Conservation (phyloP, 2,888 invertebrate species). For the Phortica okadai region DNA sequence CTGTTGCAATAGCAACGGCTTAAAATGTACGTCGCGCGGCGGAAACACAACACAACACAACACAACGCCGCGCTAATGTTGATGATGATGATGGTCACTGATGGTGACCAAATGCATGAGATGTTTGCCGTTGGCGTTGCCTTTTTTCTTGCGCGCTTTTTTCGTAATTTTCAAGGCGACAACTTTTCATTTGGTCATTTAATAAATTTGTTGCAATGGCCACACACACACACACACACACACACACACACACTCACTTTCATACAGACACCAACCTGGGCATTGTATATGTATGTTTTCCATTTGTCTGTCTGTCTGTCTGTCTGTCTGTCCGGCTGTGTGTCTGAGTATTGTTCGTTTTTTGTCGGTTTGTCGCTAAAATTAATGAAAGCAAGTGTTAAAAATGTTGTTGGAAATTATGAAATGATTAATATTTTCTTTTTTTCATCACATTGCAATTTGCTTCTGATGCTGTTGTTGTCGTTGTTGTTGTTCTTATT, state of each 20-base stretch:
- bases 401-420: not conserved
- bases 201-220: conserved; percentile 57
- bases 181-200: conserved; percentile 71
- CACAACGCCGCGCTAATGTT: not conserved
- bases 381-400: not conserved
- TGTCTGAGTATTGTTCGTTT: too few relatives aligned
- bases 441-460: too few relatives aligned
- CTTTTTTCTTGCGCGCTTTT: not conserved
- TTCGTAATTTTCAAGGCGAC: conserved; percentile 46
- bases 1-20: not conserved
- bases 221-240: conserved; percentile 46
- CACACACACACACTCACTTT: too few relatives aligned
- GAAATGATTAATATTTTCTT: too few relatives aligned
- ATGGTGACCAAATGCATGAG: not conserved
- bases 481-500: conserved; percentile 53
- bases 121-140: not conserved
- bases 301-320: too few relatives aligned
- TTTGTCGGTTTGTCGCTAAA: not conserved
- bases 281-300: too few relatives aligned
- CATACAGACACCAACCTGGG: too few relatives aligned
- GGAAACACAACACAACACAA: not conserved
- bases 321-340: too few relatives aligned
- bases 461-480: conserved; percentile 41
- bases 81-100: too few relatives aligned
- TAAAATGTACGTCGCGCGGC: not conserved